phyloP scores from a whole-genome alignment of 1,140 invertebrate genomes.

The Phymorhynchus buccinoides region DNA sequence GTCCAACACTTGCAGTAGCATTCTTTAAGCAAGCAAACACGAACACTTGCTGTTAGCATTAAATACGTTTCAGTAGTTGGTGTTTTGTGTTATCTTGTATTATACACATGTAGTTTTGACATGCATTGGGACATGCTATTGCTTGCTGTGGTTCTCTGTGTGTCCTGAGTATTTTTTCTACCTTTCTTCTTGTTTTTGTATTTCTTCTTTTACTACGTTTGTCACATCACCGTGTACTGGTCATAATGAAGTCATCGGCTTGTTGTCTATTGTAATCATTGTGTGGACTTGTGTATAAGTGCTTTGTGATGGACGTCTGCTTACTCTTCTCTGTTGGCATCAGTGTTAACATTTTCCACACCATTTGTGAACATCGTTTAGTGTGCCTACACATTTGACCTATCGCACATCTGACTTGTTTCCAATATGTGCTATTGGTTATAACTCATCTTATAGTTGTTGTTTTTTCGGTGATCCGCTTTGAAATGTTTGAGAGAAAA shows the following conservation, averaged over 20 bases:
- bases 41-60: too few relatives aligned
- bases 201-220: background rate
- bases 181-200: too few relatives aligned
- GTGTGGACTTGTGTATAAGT: background rate
- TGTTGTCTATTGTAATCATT: background rate
- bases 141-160: background rate
- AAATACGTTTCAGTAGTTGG: too few relatives aligned
- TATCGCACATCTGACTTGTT: background rate
- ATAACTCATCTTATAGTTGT: too few relatives aligned
- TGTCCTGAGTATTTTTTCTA: background rate
- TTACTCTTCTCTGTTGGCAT: slow-evolving; percentile 3
- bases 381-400: background rate
- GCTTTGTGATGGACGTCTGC: slow-evolving; percentile 1
- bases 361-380: background rate
- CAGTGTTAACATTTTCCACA: background rate
- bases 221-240: slow-evolving; percentile 9
- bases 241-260: slow-evolving; percentile 33
- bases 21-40: background rate
- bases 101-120: background rate
- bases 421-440: too few relatives aligned
- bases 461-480: too few relatives aligned
- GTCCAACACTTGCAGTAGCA: background rate
- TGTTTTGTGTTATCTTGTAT: background rate
- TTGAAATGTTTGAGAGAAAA: background rate
- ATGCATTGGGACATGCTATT: background rate